Evolutionary conservation across 1,140 invertebrate genomes (phyloP).

Genomic region (Neodiprion fabricii): DNA sequence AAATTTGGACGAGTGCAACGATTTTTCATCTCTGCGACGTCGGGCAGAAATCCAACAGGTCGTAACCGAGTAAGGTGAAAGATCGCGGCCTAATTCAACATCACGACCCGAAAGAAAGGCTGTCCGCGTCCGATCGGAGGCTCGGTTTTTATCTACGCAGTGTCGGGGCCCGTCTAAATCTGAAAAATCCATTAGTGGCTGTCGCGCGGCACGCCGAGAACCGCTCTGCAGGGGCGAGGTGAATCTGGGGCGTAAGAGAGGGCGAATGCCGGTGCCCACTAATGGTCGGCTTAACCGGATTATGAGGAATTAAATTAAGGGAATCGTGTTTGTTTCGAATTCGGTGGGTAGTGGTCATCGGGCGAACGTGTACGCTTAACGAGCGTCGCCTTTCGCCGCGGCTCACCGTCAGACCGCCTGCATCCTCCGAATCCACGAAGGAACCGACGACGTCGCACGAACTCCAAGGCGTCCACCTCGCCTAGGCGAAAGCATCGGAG

Average conservation of each 20-base stretch:
- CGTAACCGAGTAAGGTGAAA: slow-evolving; percentile 15
- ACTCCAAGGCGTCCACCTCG: no score
- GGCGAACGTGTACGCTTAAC: slow-evolving; percentile 1
- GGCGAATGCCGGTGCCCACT: slow-evolving; percentile 30
- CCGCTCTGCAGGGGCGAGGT: slow-evolving; percentile 12
- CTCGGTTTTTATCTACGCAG: not conserved
- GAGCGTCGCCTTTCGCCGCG: not conserved
- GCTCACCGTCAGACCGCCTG: not conserved
- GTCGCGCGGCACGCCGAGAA: slow-evolving; percentile 21
- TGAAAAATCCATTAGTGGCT: slow-evolving; percentile 54
- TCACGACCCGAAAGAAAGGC: slow-evolving; percentile 10
- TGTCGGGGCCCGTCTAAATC: slow-evolving; percentile 45
- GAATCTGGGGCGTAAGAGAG: slow-evolving; percentile 17
- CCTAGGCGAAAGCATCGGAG: not conserved
- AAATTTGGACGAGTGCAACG: no score
- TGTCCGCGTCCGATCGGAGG: slow-evolving; percentile 8
- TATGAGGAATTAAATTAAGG: slow-evolving; percentile 51
- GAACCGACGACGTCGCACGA: no score
- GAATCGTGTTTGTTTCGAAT: slow-evolving; percentile 43
- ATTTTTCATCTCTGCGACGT: no score
- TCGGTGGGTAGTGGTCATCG: slow-evolving; percentile 15
- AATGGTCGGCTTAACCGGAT: slow-evolving; percentile 50
- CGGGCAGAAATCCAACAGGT: slow-evolving; percentile 22
- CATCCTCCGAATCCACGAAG: not conserved
- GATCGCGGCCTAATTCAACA: slow-evolving; percentile 12